Percentiles rank a stretch among this genome's conserved stretches.
Evolutionary conservation across 2,888 invertebrate genomes (phyloP).

Genomic region (Nymphalis c-album): DNA sequence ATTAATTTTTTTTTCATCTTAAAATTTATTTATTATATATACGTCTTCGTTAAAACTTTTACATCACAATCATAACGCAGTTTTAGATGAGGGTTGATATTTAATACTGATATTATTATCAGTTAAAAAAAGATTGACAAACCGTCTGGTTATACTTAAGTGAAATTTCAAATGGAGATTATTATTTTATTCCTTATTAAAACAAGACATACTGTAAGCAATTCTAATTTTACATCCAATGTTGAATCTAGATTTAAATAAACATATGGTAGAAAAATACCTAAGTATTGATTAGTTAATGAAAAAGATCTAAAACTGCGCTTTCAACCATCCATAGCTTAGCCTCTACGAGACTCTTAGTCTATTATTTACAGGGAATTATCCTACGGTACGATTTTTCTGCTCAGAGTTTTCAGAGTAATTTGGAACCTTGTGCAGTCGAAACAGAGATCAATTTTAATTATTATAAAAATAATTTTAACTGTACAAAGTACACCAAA

Average conservation of each 20-base stretch:
- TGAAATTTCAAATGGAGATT: too few species aligned
- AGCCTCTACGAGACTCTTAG: constrained; percentile 75
- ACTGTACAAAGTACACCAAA: neutral
- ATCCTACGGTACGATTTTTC: constrained; percentile 26
- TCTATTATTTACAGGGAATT: constrained; percentile 48
- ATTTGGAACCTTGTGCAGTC: constrained; percentile 33
- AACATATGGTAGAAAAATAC: neutral
- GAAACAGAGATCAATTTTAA: constrained; percentile 32
- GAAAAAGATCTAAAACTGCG: constrained; percentile 65
- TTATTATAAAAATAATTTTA: neutral
- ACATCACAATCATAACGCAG: constrained; percentile 70
- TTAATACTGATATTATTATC: neutral
- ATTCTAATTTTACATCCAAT: too few species aligned
- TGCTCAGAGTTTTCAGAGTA: constrained; percentile 26
- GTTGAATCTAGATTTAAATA: neutral
- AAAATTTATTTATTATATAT: constrained; percentile 52
- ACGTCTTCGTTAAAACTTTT: constrained; percentile 65
- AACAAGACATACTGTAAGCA: too few species aligned
- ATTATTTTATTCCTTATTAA: too few species aligned
- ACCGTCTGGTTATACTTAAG: neutral
- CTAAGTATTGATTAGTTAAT: constrained; percentile 31
- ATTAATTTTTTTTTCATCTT: constrained; percentile 52
- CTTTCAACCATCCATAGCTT: constrained; percentile 51
- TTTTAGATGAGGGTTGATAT: constrained; percentile 52
- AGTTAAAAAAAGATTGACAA: neutral